Evolutionary conservation across 2,797 vertebrate species (phyloP), one percentile per base, ranked within the genome.

Genomic region (Dipus sagitta): DNA sequence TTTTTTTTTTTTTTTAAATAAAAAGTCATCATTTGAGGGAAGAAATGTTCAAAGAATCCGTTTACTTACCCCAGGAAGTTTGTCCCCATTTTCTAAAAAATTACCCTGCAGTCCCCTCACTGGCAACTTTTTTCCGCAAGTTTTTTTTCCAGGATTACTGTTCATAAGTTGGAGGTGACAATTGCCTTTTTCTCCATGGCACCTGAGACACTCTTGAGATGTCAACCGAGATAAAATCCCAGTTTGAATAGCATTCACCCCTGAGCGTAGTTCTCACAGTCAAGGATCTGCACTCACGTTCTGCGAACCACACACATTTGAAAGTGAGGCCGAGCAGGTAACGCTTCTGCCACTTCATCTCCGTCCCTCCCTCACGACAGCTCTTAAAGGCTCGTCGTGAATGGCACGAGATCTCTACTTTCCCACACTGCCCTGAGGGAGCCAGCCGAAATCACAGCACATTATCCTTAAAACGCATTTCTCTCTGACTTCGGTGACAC

Each of bases 401-500:
- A 92, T 3, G 75, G 52, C 17, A 3, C 62, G 47, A 70, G 83
- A 82, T 60, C 74, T 62, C 92, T 62, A 67, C 88, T 95, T 97
- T 96, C 95, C 89, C 96, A 96, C 58, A 38, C 78, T 91, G 62
- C 23, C 0, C 2, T 68, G 47, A 60, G 58, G 90, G 88, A 95
- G 67, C 60, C 60, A 64, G 60, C 21, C 0, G 62, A 65, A 64
- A 95, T 76, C 67, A 24, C 1, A 60, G 77, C 10, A 74, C 88
- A 74, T 92, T 93, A 91, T 81, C 92, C 90, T 85, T 62, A 89
- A 88, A 85, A 81, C 24, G 67, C 79, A 96, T 90, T 92, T 94
- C 83, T 68, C 74, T 85, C 88, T 93, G 96, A 96, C 86, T 96
- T 92, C 62, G 24, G 72, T 77, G 95, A 93, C 92, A 94, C 67